Conservation (phyloP, 2,113 vertebrate species). For the Picathartes gymnocephalus region DNA sequence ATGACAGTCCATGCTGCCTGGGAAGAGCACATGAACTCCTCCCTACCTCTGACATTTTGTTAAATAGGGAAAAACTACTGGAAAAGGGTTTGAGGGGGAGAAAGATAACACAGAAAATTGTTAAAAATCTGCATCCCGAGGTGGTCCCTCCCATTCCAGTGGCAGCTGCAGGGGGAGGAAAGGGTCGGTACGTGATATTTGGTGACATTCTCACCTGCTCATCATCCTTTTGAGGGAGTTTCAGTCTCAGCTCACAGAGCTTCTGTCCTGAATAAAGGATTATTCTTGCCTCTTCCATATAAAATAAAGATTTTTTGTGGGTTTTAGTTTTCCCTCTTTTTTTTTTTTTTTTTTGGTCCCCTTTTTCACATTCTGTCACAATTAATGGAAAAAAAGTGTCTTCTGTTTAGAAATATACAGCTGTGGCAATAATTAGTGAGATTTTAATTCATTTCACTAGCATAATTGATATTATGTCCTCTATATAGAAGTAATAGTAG, state of each 20-base stretch:
- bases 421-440: not conserved
- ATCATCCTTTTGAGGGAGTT: not conserved
- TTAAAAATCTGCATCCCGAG: not conserved
- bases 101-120: rapidly evolving
- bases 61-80: not conserved
- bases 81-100: not conserved
- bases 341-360: too few relatives aligned
- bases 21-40: not conserved
- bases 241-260: not conserved
- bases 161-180: not conserved
- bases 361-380: not conserved
- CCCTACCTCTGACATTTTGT: not conserved
- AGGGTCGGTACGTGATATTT: rapidly evolving
- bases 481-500: rapidly evolving
- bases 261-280: not conserved
- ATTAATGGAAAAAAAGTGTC: not conserved
- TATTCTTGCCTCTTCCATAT: not conserved
- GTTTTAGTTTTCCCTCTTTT: not conserved
- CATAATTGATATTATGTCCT: not conserved
- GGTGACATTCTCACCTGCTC: not conserved
- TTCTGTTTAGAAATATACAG: not conserved
- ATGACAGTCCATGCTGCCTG: not conserved
- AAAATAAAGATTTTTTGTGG: not conserved
- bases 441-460: not conserved
- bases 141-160: not conserved